Conservation (phyloP, 1,140 invertebrate species). For the Eciton burchellii region DNA sequence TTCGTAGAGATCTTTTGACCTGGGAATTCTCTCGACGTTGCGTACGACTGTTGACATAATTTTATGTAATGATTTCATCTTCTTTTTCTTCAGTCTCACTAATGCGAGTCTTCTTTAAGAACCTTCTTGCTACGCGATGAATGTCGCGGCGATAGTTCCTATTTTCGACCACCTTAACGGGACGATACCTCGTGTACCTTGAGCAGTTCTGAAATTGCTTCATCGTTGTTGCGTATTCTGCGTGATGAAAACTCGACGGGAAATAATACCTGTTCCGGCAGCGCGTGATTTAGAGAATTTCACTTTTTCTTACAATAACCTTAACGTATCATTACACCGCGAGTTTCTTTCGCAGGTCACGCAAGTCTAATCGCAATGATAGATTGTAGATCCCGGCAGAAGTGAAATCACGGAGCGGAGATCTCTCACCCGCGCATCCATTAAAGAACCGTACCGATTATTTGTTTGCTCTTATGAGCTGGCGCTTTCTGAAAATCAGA, state of each 20-base stretch:
- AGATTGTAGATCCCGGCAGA: conserved; percentile 28
- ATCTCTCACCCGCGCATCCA: neutral
- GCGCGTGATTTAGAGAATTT: conserved; percentile 55
- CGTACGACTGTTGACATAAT: neutral
- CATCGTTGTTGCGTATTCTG: neutral
- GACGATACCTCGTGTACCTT: too few relatives aligned
- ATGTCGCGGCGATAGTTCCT: too few relatives aligned
- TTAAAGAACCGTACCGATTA: conserved; percentile 21
- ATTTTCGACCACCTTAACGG: too few relatives aligned
- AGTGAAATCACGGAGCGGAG: conserved; percentile 37
- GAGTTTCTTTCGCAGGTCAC: conserved; percentile 35
- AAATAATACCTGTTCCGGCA: conserved; percentile 22
- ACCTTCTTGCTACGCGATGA: too few relatives aligned
- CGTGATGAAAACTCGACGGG: conserved; percentile 17
- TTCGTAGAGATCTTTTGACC: too few relatives aligned
- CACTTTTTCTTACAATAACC: conserved; percentile 32
- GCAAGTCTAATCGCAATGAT: conserved; percentile 49
- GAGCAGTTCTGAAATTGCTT: conserved; percentile 18
- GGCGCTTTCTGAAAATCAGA: conserved; percentile 15
- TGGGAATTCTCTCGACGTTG: neutral
- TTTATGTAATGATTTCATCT: neutral
- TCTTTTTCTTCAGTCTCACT: too few relatives aligned
- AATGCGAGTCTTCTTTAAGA: too few relatives aligned
- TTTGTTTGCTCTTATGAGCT: neutral
- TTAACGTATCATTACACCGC: conserved; percentile 42